Evolutionary conservation across 2,888 invertebrate genomes (phyloP).

Genomic region (Epinotia nisella): DNA sequence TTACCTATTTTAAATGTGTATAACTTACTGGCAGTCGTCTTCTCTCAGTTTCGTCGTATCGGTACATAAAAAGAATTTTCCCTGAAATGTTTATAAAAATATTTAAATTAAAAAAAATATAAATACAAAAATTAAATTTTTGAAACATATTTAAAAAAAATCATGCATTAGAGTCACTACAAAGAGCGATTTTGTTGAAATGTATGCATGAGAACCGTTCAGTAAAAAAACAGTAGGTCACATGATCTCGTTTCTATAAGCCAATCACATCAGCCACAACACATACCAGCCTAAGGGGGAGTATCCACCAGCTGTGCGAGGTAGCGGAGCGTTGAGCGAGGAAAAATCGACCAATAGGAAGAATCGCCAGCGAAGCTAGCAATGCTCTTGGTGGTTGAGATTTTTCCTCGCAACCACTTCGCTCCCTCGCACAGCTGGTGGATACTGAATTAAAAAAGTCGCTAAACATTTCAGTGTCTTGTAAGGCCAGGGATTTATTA

Average conservation of each 20-base stretch:
- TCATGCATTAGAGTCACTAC: constrained; percentile 15
- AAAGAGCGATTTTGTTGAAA: background rate
- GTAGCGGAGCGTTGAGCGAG: too few species aligned
- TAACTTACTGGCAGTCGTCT: constrained; percentile 94
- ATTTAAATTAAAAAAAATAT: background rate
- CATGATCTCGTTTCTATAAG: constrained; percentile 62
- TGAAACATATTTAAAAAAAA: background rate
- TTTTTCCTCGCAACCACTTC: too few species aligned
- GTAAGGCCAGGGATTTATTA: too few species aligned
- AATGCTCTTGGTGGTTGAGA: too few species aligned
- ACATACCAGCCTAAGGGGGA: background rate
- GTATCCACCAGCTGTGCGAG: too few species aligned
- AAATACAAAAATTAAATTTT: constrained; percentile 33
- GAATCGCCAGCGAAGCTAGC: too few species aligned
- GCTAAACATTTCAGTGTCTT: too few species aligned
- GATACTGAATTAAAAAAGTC: too few species aligned
- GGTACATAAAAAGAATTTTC: constrained; percentile 97
- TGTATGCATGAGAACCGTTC: background rate
- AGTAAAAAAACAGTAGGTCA: constrained; percentile 50
- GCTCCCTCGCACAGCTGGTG: too few species aligned
- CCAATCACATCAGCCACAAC: constrained; percentile 48
- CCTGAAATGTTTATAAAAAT: constrained; percentile 86
- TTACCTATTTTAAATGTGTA: background rate
- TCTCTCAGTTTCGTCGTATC: constrained; percentile 96
- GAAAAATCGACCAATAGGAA: too few species aligned